Conservation (phyloP, 1,140 invertebrate species). For the Brachionus rubens region DNA sequence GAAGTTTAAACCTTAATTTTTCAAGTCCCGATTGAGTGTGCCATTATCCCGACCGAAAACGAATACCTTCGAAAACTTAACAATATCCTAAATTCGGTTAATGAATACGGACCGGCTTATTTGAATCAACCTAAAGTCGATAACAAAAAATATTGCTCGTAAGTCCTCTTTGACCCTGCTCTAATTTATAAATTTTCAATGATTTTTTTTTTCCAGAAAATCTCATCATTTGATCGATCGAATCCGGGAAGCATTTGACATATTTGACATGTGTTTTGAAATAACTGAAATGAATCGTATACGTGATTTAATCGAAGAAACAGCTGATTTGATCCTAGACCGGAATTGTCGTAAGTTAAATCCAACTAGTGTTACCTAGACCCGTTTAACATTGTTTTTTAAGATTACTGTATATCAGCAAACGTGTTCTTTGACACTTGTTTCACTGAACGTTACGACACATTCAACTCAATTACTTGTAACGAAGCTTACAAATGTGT, state of each 20-base stretch:
- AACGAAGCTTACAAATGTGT: slow-evolving; percentile 8
- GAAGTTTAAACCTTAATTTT: background rate
- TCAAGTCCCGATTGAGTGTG: slow-evolving; percentile 37
- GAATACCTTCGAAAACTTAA: slow-evolving; percentile 15
- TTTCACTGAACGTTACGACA: background rate
- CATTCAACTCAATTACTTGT: background rate
- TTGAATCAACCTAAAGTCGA: slow-evolving; percentile 36
- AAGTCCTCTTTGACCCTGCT: no score
- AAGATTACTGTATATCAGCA: slow-evolving; percentile 33
- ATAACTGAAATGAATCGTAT: slow-evolving; percentile 27
- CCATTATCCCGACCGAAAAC: slow-evolving; percentile 14
- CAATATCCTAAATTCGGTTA: background rate
- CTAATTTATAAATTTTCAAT: no score
- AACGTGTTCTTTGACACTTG: slow-evolving; percentile 7
- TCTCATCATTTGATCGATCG: slow-evolving; percentile 15
- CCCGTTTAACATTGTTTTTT: background rate
- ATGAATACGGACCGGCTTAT: slow-evolving; percentile 18
- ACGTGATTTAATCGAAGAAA: background rate
- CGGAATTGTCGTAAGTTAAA: slow-evolving; percentile 37
- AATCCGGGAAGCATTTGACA: slow-evolving; percentile 7
- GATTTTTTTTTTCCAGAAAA: slow-evolving; percentile 9
- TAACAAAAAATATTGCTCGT: slow-evolving; percentile 46
- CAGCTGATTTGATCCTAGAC: slow-evolving; percentile 5
- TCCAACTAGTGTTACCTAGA: no score
- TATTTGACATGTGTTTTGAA: slow-evolving; percentile 33